Evolutionary conservation across 2,888 invertebrate genomes (phyloP), one percentile per base, ranked within the genome.

Genomic region (Drosophila macrothrix): DNA sequence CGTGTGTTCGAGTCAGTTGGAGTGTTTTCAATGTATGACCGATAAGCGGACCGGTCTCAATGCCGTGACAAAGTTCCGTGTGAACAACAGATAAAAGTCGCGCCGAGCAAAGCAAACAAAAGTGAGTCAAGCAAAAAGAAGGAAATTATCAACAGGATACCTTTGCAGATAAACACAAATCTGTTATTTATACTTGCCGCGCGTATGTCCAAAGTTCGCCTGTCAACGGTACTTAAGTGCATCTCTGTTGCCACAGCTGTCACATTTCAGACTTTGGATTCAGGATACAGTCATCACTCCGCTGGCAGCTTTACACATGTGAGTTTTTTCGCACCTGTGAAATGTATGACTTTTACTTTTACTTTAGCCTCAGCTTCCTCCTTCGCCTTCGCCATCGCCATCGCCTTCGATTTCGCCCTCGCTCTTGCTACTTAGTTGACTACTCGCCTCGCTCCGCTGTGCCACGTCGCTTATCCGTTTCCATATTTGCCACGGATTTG

Each of bases 41-140:
- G 82, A 84, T 80, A 86, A 82, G 80, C 80, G 74, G 16, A 25
- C 70, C 79, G 77, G 70, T 76, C 79, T 77, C 84, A 74, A 73
- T 76, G 84, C 67, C 75, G 64, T 73, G 77, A 80, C 69, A 77
- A 78, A 72, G 72, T 82, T 73, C 37, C 67, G 79, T 63, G 67
- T 64, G 66, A 65, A 73, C 70, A 58, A 19, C 67, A 81, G 56
- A 68, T 78, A 69, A 76, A 71, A 76, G 69, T 72, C 67, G 54
- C 58, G 59, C 67, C 28, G 67, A 72, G 55, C 59, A 52, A 72
- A 65, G 56, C 64, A 52, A 56, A 70, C 58, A 46, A 25, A 46
- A 54, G 52, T 31, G 37, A 50, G 31, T 29, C 33, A 28, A 39
- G 37, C 28, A 10, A 31, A 31, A 56, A 61, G 14, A 12, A 50